Evolutionary conservation across 2,888 invertebrate genomes (phyloP).

Genomic region (Toxonevra muliebris): DNA sequence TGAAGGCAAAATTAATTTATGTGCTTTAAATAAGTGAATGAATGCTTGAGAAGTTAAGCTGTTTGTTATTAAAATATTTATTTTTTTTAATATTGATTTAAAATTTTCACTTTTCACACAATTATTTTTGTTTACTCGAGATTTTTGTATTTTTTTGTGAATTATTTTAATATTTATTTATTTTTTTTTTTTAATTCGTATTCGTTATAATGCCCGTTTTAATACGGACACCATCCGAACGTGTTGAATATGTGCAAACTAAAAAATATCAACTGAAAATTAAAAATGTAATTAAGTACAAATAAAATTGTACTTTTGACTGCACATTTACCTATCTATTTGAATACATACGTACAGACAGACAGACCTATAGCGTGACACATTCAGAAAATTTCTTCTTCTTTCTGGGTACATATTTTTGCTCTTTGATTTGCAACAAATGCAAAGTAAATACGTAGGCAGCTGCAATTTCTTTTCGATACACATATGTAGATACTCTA

Average conservation of each 20-base stretch:
- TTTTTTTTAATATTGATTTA: slow-evolving; percentile 6
- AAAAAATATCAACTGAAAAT: slow-evolving; percentile 39
- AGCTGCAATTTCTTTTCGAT: too few species aligned
- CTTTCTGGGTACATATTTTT: neutral
- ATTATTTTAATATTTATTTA: too few species aligned
- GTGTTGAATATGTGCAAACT: slow-evolving; percentile 58
- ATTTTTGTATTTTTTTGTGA: too few species aligned
- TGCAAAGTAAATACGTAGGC: too few species aligned
- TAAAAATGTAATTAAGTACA: slow-evolving; percentile 16
- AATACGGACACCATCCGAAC: slow-evolving; percentile 56
- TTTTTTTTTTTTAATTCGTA: slow-evolving; percentile 17
- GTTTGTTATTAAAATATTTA: too few species aligned
- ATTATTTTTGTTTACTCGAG: slow-evolving; percentile 34
- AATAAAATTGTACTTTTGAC: neutral
- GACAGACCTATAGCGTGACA: neutral
- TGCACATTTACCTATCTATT: neutral
- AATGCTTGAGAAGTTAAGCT: too few species aligned
- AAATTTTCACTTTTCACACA: slow-evolving; percentile 14
- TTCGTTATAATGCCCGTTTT: slow-evolving; percentile 44
- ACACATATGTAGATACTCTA: too few species aligned
- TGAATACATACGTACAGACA: neutral
- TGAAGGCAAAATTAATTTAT: too few species aligned
- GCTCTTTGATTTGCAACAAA: neutral
- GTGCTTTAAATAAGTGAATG: too few species aligned
- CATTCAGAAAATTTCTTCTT: too few species aligned